Percentiles rank a stretch among this genome's conserved stretches.
Evolutionary conservation across 2,888 invertebrate species (phyloP).

Genomic region (Drosophila koepferae): DNA sequence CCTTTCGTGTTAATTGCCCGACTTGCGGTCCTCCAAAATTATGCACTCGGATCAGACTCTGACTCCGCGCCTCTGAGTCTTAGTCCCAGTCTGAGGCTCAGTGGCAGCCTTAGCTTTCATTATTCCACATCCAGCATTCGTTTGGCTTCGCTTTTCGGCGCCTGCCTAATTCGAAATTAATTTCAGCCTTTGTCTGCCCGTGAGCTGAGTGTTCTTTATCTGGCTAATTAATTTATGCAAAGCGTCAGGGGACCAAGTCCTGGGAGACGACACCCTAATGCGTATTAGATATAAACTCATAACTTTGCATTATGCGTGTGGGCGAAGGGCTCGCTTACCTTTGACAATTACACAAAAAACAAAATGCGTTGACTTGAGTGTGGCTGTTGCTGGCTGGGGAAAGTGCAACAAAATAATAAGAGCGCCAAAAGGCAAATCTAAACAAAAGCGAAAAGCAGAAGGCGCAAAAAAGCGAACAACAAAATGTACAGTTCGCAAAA

Average conservation of each 20-base stretch:
- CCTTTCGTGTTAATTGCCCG: constrained; percentile 71
- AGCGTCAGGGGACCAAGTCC: neutral
- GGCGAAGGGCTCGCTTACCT: constrained; percentile 21
- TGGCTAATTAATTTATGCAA: constrained; percentile 74
- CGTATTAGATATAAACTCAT: constrained; percentile 70
- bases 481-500: constrained; percentile 49
- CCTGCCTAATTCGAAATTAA: constrained; percentile 73
- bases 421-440: constrained; percentile 73
- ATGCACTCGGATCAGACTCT: constrained; percentile 42
- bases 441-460: constrained; percentile 54
- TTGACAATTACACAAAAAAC: constrained; percentile 44
- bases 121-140: constrained; percentile 18
- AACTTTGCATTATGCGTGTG: constrained; percentile 63
- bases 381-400: constrained; percentile 37
- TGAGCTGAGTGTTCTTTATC: constrained; percentile 49
- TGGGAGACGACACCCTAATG: constrained; percentile 41
- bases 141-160: constrained; percentile 51
- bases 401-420: constrained; percentile 75
- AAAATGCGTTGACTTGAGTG: constrained; percentile 44
- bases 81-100: neutral
- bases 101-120: constrained; percentile 21
- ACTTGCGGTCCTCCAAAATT: constrained; percentile 48
- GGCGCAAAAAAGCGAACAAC: constrained; percentile 32
- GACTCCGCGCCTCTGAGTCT: neutral
- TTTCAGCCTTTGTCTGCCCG: constrained; percentile 55